Base-by-base conservation (phyloP, 2,888 invertebrate species). In the Torymus texanus region DNA sequence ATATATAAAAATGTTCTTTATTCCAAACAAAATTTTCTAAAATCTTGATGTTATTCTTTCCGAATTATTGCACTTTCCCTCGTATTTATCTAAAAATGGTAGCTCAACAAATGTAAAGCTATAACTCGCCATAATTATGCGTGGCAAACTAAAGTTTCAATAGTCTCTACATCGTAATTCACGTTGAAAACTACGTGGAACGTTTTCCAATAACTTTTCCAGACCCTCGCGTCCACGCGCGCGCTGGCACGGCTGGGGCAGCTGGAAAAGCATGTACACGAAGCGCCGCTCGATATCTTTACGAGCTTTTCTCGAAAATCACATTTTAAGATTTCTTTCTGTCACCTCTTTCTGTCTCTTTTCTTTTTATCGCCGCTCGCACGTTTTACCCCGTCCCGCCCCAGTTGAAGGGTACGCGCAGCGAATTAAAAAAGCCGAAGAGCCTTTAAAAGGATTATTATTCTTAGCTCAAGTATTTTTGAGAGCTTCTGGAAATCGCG, bases 391-490 rank as follows among this genome's bases (percentile, higher is more conserved):
- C 29, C 16, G 16, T 24, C n/a, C 16, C 61, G 14, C 62, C 18
- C 14, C 59, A 50, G 29, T 58, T 29, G 13, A 56, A 78, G 53
- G 14, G 53, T 41, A 41, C 41, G 41, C 41, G 41, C 41, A 16
- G 56, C 16, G 51, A 78, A 74, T 74, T 74, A 62, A 29, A 63
- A 62, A 68, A 63, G 16, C 53, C 21, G 70, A 53, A 18, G 13
- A 74, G 51, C 55, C 21, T 58, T 72, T 77, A 74, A 74, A 70
- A 41, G 65, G 55, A 77, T 76, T 68, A 77, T 70, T 73, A 72
- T 75, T 76, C 72, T 75, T 66, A 50, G 53, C 41, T 76, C 68
- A 77, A 77, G 77, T 80, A 73, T 73, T 76, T 68, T 73, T 55
- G 24, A 76, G 63, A 76, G 67, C 56, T 73, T 55, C 67, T 72